phyloP scores from a whole-genome alignment of 2,888 invertebrate genomes.

The Apeira syringaria region DNA sequence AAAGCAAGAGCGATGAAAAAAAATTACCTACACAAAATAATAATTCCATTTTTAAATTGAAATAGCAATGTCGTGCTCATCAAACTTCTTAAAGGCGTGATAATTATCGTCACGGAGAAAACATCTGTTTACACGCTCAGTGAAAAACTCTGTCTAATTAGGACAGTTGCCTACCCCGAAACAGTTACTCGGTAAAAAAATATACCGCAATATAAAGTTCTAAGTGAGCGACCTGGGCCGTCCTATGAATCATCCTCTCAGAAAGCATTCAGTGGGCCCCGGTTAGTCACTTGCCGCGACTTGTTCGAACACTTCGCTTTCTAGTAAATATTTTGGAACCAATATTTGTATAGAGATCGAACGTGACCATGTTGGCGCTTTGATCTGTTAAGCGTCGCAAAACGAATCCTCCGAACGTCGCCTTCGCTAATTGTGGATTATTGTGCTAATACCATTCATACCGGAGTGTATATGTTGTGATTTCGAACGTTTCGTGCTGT shows the following conservation, averaged over 20 bases:
- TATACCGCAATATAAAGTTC: conserved; percentile 71
- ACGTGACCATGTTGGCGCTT: conserved; percentile 22
- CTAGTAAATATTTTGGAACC: conserved; percentile 61
- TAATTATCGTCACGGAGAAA: conserved; percentile 4
- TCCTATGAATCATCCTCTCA: conserved; percentile 65
- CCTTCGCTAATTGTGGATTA: conserved; percentile 1
- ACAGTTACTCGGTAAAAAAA: conserved; percentile 64
- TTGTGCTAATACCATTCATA: conserved; percentile 13
- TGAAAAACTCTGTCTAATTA: conserved; percentile 48
- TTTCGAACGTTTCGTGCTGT: conserved; percentile 14
- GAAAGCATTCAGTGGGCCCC: conserved; percentile 31
- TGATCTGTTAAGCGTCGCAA: conserved; percentile 24
- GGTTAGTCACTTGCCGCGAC: conserved; percentile 57
- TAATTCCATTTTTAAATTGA: too few relatives aligned
- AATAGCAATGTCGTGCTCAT: too few relatives aligned
- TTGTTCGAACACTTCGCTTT: conserved; percentile 52
- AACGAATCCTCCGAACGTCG: conserved; percentile 17
- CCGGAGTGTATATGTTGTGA: conserved; percentile 5
- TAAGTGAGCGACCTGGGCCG: conserved; percentile 60
- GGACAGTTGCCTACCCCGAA: conserved; percentile 39
- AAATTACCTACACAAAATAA: too few relatives aligned
- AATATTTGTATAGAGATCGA: conserved; percentile 59
- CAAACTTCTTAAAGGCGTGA: not conserved
- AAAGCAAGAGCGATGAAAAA: too few relatives aligned
- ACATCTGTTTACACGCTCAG: conserved; percentile 11